Evolutionary conservation across 2,888 invertebrate genomes (phyloP), one percentile per base, ranked within the genome.

Genomic region (Hemaris fuciformis): DNA sequence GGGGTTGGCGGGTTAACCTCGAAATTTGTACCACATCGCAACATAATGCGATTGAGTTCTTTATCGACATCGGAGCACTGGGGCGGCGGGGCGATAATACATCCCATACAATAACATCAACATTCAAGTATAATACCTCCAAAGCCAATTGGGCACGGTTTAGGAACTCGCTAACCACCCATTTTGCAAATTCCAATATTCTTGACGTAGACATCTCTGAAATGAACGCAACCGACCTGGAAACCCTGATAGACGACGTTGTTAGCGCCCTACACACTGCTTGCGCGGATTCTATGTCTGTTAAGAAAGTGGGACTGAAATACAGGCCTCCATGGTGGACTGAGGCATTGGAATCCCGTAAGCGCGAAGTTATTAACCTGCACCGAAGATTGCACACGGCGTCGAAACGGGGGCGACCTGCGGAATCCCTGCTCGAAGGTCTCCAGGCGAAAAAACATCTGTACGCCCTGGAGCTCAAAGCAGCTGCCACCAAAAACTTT

Each of bases 401-500:
- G 0, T 42, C 38, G 8, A 43, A 56, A 13, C 41, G 57, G 0
- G 25, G 23, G 0, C 59, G 48, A 60, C 64, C 67, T 0, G 0
- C 67, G 0, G 59, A 41, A 1, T 15, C 60, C 2, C 13, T 43
- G 1, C 0, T 66, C 0, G 13, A 8, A 0, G 64, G 64, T 8
- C 25, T 56, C 0, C n/a, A 53, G 0, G 6, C 0, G 3, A 10
- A 57, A 1, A 64, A 45, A 20, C 6, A 27, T 1, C 59, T 62
- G 18, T 70, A 70, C 48, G 20, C 62, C 0, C 45, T 62, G 1
- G 61, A 62, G 0, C 43, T 71, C 0, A 31, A 46, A 0, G 27
- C 22, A 0, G 63, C 62, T 0, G 68, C 72, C 0, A 63, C 65
- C 0, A 23, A 62, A 0, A 25, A 67, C 38, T 75, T 73, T 25